Evolutionary conservation across 1,140 invertebrate species (phyloP).

Genomic region (Hetaerina americana): DNA sequence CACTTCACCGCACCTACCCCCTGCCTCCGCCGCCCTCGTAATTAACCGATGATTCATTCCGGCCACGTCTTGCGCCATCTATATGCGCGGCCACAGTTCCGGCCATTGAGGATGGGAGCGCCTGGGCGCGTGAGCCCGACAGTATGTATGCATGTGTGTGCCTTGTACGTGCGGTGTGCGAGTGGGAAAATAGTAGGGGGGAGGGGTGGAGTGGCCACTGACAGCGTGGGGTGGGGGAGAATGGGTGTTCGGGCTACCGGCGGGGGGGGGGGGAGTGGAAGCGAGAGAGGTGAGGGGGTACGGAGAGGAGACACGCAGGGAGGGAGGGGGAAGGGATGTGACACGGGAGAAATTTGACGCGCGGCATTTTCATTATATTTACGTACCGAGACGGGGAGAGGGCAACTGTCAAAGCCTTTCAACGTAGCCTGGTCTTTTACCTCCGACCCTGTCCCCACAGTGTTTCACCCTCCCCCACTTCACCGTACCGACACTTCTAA

Average conservation of each 20-base stretch:
- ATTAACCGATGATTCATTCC: not conserved
- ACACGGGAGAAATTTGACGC: not conserved
- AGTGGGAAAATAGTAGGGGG: not conserved
- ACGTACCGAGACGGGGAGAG: too few species aligned
- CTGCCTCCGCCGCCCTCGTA: not conserved
- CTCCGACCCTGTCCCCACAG: too few species aligned
- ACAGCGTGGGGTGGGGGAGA: not conserved
- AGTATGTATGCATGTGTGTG: too few species aligned
- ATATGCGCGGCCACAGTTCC: not conserved
- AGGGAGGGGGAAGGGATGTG: not conserved
- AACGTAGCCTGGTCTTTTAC: too few species aligned
- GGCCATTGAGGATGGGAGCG: not conserved
- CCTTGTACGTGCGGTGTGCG: not conserved
- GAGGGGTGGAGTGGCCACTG: not conserved
- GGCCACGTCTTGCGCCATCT: not conserved
- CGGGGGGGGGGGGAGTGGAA: not conserved
- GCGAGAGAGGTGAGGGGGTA: not conserved
- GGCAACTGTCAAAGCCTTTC: too few species aligned
- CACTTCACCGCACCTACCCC: not conserved
- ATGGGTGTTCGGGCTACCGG: not conserved
- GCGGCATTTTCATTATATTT: too few species aligned
- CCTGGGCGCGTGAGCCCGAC: not conserved
- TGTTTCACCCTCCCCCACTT: too few species aligned
- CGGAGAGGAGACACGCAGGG: not conserved
- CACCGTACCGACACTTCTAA: too few species aligned